Conservation (phyloP, 2,888 invertebrate species). For the Drosophila suboccidentalis region DNA sequence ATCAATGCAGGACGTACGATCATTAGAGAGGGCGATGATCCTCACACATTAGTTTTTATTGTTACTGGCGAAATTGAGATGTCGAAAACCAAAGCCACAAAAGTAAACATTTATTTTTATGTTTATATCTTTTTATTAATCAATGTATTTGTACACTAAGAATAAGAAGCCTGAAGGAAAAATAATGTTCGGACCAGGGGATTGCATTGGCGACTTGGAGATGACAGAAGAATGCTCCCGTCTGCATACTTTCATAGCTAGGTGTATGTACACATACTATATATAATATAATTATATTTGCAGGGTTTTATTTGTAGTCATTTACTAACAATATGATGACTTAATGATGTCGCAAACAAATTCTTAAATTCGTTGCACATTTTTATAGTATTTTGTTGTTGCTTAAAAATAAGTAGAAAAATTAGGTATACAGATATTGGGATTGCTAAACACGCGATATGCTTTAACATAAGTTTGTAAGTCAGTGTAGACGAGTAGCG, state of each 20-base stretch:
- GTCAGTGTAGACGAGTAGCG: conserved; percentile 21
- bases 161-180: conserved; percentile 43
- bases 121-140: not conserved
- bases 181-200: conserved; percentile 76
- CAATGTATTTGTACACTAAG: not conserved
- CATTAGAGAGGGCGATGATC: conserved; percentile 88
- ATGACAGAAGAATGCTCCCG: conserved; percentile 62
- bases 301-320: not conserved
- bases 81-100: not conserved
- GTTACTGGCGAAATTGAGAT: conserved; percentile 87
- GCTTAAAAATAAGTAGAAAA: conserved; percentile 16
- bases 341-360: conserved; percentile 6
- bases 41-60: conserved; percentile 89
- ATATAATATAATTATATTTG: conserved; percentile 2
- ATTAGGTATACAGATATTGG: conserved; percentile 11
- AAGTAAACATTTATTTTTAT: not conserved
- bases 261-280: conserved; percentile 45
- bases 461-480: conserved; percentile 14
- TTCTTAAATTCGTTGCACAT: conserved; percentile 9
- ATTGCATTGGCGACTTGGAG: conserved; percentile 77
- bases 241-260: conserved; percentile 54
- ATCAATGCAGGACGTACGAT: conserved; percentile 87
- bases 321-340: not conserved
- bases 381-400: conserved; percentile 13
- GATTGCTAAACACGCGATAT: conserved; percentile 54